These are phyloP conservation scores for Channa argus DNA, from an alignment of 2,113 vertebrate genomes.

Conservation along the genomic window DNA sequence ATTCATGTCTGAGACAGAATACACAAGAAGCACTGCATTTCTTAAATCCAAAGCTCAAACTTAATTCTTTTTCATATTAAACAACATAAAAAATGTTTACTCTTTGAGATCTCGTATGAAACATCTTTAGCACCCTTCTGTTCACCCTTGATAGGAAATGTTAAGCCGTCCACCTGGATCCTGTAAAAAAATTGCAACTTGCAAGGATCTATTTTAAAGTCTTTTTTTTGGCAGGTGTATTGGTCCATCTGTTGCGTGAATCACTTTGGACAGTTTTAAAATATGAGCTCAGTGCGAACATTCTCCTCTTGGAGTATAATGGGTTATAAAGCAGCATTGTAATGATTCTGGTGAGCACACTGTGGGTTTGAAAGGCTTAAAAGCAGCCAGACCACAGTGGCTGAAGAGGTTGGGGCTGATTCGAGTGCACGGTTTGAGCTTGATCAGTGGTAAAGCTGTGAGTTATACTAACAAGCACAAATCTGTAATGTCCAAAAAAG, in stretches of 20 bases:
- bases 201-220: constrained; percentile 33
- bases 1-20: no score
- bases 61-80: no score
- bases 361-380: constrained; percentile 20
- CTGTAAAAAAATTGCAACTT: constrained; percentile 24
- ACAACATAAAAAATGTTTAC: no score
- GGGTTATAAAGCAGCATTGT: constrained; percentile 27
- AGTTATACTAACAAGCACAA: background rate
- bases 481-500: background rate
- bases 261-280: constrained; percentile 46
- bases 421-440: constrained; percentile 14
- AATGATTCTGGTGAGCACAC: constrained; percentile 5
- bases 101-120: no score
- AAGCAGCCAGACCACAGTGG: constrained; percentile 4
- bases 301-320: constrained; percentile 27
- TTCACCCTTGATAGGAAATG: constrained; percentile 13
- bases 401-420: constrained; percentile 2
- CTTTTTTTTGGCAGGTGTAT: constrained; percentile 52
- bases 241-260: constrained; percentile 63
- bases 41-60: no score
- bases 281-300: constrained; percentile 27
- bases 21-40: no score
- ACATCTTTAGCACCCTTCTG: background rate
- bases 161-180: constrained; percentile 50
- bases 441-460: background rate